These are phyloP conservation scores for Nothobranchius furzeri DNA, from an alignment of 2,113 vertebrate genomes.

Conservation along the genomic window DNA sequence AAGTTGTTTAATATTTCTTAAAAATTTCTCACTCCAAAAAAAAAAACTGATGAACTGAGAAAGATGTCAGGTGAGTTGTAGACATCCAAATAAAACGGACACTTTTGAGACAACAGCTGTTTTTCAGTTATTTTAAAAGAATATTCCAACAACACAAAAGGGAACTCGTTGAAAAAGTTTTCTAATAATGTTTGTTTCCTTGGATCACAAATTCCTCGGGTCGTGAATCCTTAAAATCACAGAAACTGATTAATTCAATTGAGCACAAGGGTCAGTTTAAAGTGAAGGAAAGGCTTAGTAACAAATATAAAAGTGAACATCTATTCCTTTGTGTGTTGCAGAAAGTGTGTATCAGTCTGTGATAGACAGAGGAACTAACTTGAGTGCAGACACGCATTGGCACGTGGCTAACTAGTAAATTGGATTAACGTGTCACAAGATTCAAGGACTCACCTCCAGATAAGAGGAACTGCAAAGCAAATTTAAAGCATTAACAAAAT, in stretches of 20 bases:
- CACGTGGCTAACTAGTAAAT: slow-evolving; percentile 69
- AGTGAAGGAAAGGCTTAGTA: slow-evolving; percentile 1
- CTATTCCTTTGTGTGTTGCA: slow-evolving; percentile 3
- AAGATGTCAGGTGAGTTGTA: too few species aligned
- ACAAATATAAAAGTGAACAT: slow-evolving; percentile 7
- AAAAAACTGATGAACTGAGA: too few species aligned
- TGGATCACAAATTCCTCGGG: too few species aligned
- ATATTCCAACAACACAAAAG: too few species aligned
- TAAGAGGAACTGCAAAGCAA: slow-evolving; percentile 35
- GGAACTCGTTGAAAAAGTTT: too few species aligned
- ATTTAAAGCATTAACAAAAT: slow-evolving; percentile 34
- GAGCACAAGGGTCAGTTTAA: not conserved
- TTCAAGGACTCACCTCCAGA: slow-evolving; percentile 31
- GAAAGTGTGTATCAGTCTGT: not conserved
- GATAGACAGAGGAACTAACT: slow-evolving; percentile 43
- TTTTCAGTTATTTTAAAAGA: too few species aligned
- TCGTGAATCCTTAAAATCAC: too few species aligned
- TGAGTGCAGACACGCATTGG: slow-evolving; percentile 37
- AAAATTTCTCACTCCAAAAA: too few species aligned
- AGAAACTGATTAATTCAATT: not conserved
- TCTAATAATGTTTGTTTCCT: too few species aligned
- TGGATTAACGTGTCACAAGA: slow-evolving; percentile 76
- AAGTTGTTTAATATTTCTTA: too few species aligned
- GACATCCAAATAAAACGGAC: too few species aligned
- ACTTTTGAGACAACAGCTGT: too few species aligned